These are phyloP conservation scores for Pristiophorus japonicus DNA, from an alignment of 2,113 vertebrate genomes.

Conservation along the genomic window DNA sequence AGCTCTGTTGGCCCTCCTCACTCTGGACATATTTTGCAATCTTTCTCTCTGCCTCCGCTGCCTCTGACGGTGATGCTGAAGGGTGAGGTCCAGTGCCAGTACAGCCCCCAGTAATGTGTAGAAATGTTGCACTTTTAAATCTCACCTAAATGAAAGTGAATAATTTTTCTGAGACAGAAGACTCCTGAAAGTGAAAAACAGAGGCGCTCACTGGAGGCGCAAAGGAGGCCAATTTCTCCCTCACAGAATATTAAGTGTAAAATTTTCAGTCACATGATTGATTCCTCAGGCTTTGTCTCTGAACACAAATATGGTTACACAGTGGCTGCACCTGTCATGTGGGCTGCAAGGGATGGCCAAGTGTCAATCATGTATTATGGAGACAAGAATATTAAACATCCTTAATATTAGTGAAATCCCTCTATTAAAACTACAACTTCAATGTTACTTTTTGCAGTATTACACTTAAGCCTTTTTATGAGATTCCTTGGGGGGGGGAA, in stretches of 20 bases:
- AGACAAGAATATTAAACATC: background rate
- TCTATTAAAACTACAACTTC: background rate
- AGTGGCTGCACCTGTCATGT: background rate
- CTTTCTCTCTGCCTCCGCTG: no score
- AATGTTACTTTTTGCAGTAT: background rate
- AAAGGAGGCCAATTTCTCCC: no score
- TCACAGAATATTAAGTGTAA: background rate
- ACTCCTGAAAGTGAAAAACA: no score
- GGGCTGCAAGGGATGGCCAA: background rate
- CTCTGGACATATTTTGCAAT: no score
- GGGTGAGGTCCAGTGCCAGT: no score
- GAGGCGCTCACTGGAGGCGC: no score
- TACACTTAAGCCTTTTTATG: background rate
- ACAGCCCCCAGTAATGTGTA: no score
- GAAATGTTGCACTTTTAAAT: no score
- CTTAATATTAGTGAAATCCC: background rate
- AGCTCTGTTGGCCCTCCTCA: no score
- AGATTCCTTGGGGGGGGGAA: background rate
- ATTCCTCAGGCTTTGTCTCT: background rate
- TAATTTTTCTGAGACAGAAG: no score
- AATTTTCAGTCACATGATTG: background rate
- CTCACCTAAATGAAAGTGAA: no score
- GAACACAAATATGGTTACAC: background rate
- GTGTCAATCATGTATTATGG: background rate
- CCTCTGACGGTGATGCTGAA: no score